phyloP scores from a whole-genome alignment of 2,797 vertebrate genomes.

The Lepilemur ruficaudatus region DNA sequence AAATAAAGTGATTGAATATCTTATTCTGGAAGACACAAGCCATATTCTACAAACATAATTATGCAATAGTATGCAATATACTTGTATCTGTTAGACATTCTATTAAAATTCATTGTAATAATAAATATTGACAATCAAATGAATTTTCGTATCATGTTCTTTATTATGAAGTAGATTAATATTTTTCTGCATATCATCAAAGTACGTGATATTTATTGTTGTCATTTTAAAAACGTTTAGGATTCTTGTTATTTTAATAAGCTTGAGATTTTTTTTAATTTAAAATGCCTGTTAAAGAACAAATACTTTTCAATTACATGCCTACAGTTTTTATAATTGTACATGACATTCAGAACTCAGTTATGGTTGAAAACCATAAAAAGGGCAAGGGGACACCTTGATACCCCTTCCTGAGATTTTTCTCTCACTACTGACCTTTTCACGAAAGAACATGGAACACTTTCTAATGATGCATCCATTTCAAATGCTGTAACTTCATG shows the following conservation, averaged over 20 bases:
- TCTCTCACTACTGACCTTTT: conserved; percentile 80
- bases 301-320: conserved; percentile 27
- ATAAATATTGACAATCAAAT: neutral
- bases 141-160: neutral
- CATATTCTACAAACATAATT: neutral
- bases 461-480: conserved; percentile 70
- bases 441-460: conserved; percentile 72
- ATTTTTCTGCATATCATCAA: neutral
- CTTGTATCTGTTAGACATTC: neutral
- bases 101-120: conserved; percentile 18
- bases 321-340: conserved; percentile 61
- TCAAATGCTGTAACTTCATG: conserved; percentile 48
- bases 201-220: neutral
- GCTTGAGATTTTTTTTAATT: neutral
- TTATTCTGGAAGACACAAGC: neutral
- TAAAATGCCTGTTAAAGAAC: neutral
- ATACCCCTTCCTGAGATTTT: conserved; percentile 61
- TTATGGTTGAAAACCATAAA: conserved; percentile 72
- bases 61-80: neutral
- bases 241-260: neutral
- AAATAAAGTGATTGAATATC: neutral
- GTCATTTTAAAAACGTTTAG: neutral
- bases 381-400: conserved; percentile 71
- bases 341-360: conserved; percentile 70
- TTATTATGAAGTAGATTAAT: neutral